These are phyloP conservation scores for Labeo rohita DNA, from an alignment of 2,113 vertebrate species.

Conservation along the genomic window DNA sequence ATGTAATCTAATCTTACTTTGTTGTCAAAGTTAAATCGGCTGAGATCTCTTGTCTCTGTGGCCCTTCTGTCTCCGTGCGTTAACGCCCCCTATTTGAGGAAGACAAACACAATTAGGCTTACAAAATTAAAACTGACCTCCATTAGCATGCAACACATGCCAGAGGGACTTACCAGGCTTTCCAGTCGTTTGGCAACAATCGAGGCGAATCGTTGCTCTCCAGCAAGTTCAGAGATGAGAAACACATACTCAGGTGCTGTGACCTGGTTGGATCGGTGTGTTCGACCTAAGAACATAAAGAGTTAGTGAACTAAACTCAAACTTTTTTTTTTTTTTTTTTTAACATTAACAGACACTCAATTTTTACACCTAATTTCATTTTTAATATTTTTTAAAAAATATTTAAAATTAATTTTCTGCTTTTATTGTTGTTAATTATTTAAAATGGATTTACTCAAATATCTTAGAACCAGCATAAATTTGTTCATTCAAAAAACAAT, in stretches of 20 bases:
- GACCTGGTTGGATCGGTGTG: slow-evolving; percentile 97
- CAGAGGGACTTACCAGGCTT: slow-evolving; percentile 84
- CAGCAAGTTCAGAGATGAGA: slow-evolving; percentile 95
- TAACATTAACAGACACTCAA: too few relatives aligned
- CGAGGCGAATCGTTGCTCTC: slow-evolving; percentile 97
- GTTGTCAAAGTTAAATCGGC: slow-evolving; percentile 98
- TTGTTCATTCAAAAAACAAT: not conserved
- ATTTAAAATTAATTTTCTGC: too few relatives aligned
- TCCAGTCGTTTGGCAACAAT: slow-evolving; percentile 99
- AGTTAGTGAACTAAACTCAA: not conserved
- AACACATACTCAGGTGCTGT: slow-evolving; percentile 98
- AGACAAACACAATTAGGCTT: slow-evolving; percentile 2
- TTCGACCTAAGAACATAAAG: slow-evolving; percentile 81
- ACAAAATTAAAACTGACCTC: not conserved
- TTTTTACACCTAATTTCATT: too few relatives aligned
- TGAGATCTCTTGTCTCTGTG: slow-evolving; percentile 96
- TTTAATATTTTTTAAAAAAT: too few relatives aligned
- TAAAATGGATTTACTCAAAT: not conserved
- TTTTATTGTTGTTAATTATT: too few relatives aligned
- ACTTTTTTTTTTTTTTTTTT: too few relatives aligned
- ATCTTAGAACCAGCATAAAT: not conserved
- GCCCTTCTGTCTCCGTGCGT: slow-evolving; percentile 96
- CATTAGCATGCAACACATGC: not conserved
- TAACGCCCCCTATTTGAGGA: slow-evolving; percentile 85
- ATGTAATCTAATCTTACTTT: slow-evolving; percentile 78